These are phyloP conservation scores for Leptinotarsa rubiginosa DNA, from an alignment of 2,888 invertebrate species.

Conservation along the genomic window DNA sequence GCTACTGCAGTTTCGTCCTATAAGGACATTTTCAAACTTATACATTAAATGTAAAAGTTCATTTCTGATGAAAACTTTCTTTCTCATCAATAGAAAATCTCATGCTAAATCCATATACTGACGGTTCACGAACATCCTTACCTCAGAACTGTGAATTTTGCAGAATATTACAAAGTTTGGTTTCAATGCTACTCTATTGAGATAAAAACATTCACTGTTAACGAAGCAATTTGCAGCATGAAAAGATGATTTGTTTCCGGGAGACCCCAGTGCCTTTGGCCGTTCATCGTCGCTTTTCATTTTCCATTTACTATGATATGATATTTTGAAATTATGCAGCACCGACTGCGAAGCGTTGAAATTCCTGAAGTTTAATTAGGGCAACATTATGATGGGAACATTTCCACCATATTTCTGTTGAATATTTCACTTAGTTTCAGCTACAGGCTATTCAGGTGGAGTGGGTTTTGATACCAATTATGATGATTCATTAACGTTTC, in stretches of 20 bases:
- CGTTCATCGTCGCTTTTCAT: not conserved
- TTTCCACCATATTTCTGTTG: not conserved
- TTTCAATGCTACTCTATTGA: too few relatives aligned
- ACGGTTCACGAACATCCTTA: too few relatives aligned
- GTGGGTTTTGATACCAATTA: too few relatives aligned
- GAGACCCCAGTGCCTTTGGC: not conserved
- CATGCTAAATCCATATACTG: too few relatives aligned
- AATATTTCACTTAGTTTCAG: not conserved
- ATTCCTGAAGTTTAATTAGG: not conserved
- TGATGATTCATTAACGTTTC: too few relatives aligned
- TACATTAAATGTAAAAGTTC: too few relatives aligned
- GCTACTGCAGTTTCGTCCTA: too few relatives aligned
- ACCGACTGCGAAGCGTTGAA: not conserved
- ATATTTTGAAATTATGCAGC: conserved; percentile 1
- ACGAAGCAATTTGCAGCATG: not conserved
- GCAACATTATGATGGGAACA: not conserved
- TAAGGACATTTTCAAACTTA: too few relatives aligned
- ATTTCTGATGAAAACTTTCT: too few relatives aligned
- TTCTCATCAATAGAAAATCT: too few relatives aligned
- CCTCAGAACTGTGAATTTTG: too few relatives aligned
- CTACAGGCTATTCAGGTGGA: not conserved
- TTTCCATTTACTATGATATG: not conserved
- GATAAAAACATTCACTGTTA: not conserved
- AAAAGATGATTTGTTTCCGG: not conserved
- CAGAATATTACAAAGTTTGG: too few relatives aligned